Conservation (phyloP, 2,113 vertebrate genomes). For the Urocolius indicus region DNA sequence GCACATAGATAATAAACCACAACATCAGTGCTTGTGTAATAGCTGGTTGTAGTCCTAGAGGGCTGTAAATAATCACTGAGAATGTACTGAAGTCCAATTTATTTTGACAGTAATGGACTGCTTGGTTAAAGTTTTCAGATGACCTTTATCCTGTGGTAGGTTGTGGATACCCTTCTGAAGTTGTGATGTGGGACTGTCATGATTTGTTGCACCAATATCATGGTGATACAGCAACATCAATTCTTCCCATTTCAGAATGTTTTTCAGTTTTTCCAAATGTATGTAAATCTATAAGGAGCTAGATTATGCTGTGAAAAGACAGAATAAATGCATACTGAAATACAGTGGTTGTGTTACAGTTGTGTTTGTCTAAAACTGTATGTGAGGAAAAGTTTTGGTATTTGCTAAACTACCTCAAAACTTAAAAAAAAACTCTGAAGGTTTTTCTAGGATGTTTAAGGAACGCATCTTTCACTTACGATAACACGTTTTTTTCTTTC, state of each 20-base stretch:
- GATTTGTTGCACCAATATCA: neutral
- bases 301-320: neutral
- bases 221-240: neutral
- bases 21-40: neutral
- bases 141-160: neutral
- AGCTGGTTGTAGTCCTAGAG: neutral
- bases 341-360: neutral
- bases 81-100: neutral
- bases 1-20: neutral
- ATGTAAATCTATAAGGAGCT: neutral
- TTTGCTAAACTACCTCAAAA: neutral
- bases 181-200: accelerated
- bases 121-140: neutral
- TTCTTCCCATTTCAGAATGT: neutral
- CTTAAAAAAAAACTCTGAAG: neutral
- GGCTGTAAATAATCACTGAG: neutral
- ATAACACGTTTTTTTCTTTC: neutral
- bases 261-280: neutral
- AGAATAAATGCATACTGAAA: neutral
- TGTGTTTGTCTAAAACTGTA: neutral
- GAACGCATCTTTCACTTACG: neutral
- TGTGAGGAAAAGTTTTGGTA: neutral
- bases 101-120: neutral
- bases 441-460: neutral
- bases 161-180: neutral